A percentile compares a stretch with the other conserved stretches of the same genome.
These are phyloP conservation scores for Mastigias papua DNA, from an alignment of 30 jellyfish, hydroid and myxozoan species.

Conservation along the genomic window DNA sequence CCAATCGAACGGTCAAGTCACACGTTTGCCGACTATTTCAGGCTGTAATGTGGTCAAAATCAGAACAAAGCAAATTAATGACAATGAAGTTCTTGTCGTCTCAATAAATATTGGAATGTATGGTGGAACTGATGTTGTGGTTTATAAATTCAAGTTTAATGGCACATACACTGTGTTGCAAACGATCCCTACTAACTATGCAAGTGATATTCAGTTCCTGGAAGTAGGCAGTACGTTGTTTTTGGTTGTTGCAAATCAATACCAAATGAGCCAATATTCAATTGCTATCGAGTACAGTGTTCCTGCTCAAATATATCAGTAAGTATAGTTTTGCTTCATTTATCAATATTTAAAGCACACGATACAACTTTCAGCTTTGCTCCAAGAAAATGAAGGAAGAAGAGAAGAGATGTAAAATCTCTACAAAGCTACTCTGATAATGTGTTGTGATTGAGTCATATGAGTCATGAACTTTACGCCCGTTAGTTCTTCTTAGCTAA, in stretches of 20 bases:
- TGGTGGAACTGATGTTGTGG: constrained; percentile 63
- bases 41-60: constrained; percentile 55
- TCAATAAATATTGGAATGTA: constrained; percentile 41
- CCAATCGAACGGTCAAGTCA: not conserved
- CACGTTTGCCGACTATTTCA: constrained; percentile 10
- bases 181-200: constrained; percentile 43
- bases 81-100: constrained; percentile 13
- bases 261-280: constrained; percentile 61
- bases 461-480: too few species aligned
- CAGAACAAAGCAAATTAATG: constrained; percentile 17
- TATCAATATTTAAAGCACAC: too few species aligned
- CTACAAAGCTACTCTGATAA: too few species aligned
- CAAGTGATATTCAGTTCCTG: constrained; percentile 46
- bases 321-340: too few species aligned
- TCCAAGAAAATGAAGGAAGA: too few species aligned
- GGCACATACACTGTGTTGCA: constrained; percentile 47
- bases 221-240: constrained; percentile 28
- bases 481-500: too few species aligned
- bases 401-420: too few species aligned
- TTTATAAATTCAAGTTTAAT: constrained; percentile 11
- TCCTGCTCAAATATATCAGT: constrained; percentile 83
- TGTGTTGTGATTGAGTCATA: too few species aligned
- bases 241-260: constrained; percentile 78
- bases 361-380: too few species aligned
- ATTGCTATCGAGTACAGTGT: constrained; percentile 52